phyloP scores from a whole-genome alignment of 1,140 invertebrate genomes.

The Diuraphis noxia region DNA sequence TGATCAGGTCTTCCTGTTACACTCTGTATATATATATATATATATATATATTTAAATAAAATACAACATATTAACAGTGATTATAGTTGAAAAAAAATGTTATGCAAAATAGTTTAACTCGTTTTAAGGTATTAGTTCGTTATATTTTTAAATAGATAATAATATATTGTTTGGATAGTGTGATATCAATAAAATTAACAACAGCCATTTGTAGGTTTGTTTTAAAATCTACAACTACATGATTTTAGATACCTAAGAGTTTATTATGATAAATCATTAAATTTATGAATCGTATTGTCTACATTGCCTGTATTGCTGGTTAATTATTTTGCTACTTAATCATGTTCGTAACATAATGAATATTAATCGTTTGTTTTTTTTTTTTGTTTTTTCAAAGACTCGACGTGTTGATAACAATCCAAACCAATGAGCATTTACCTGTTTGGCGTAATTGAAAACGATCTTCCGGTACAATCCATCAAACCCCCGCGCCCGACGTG shows the following conservation, averaged over 20 bases:
- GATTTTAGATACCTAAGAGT: neutral
- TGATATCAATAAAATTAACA: neutral
- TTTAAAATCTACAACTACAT: neutral
- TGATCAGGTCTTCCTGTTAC: too few species aligned
- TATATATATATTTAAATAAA: neutral
- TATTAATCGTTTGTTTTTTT: neutral
- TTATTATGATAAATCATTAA: neutral
- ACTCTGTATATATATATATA: too few species aligned
- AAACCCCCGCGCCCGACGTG: neutral
- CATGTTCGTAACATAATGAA: neutral
- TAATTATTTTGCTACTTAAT: neutral
- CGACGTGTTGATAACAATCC: neutral
- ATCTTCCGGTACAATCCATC: slow-evolving; percentile 25
- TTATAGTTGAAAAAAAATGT: neutral
- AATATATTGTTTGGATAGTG: neutral
- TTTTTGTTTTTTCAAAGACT: neutral
- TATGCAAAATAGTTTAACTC: neutral
- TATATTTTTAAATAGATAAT: neutral
- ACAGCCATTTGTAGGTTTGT: neutral
- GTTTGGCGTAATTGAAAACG: slow-evolving; percentile 23
- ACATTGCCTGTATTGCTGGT: neutral
- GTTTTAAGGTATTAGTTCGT: neutral
- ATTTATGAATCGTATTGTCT: neutral
- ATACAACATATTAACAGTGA: neutral
- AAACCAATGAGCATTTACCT: neutral